These are phyloP conservation scores for Caenorhabditis remanei DNA, from an alignment of 1,140 invertebrate genomes.

Conservation along the genomic window DNA sequence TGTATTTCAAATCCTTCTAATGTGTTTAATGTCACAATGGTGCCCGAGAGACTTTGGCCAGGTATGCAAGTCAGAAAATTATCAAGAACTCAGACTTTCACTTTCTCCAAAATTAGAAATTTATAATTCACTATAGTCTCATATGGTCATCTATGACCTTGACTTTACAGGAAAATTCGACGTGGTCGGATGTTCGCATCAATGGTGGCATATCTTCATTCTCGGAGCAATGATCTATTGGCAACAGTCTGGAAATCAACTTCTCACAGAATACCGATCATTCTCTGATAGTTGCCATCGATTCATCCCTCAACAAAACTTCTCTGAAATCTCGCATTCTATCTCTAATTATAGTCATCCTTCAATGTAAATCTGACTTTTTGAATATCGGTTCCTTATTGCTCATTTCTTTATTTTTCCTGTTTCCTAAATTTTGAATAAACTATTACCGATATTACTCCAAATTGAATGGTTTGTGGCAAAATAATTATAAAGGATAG, in stretches of 20 bases:
- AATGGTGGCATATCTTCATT: conserved; percentile 93
- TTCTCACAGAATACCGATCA: conserved; percentile 75
- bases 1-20: too few relatives aligned
- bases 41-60: conserved; percentile 84
- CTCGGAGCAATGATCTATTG: conserved; percentile 91
- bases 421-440: too few relatives aligned
- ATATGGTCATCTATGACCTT: not conserved
- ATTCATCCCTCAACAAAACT: not conserved
- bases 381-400: not conserved
- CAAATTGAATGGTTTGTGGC: too few relatives aligned
- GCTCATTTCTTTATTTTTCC: not conserved
- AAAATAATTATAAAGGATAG: too few relatives aligned
- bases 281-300: conserved; percentile 38
- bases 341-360: not conserved
- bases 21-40: conserved; percentile 86
- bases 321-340: not conserved
- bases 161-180: conserved; percentile 85
- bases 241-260: conserved; percentile 88
- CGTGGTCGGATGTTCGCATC: conserved; percentile 92
- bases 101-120: too few relatives aligned
- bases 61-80: conserved; percentile 79
- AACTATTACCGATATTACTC: too few relatives aligned
- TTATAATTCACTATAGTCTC: too few relatives aligned
- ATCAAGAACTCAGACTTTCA: too few relatives aligned
- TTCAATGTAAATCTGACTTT: not conserved